Base-by-base conservation (phyloP, 2,888 invertebrate genomes). In the Drosophila algonquin region DNA sequence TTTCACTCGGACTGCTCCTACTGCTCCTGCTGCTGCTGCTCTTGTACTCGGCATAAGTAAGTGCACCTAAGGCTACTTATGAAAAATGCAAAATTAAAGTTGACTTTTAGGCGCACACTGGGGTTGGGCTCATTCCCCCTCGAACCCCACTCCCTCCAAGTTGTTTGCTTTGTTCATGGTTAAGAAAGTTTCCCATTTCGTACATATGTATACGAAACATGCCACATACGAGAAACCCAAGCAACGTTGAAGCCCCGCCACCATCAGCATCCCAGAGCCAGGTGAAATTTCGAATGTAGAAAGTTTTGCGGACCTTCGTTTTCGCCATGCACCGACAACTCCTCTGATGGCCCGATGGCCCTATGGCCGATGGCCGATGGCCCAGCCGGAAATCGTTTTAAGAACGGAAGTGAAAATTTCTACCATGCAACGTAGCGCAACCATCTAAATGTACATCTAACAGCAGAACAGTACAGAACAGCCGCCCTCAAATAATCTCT, bases 1-100 rank as follows among this genome's bases (percentile, higher is more conserved):
- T 85, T 84, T 78, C 75, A 81, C 65, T 65, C 64, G 60, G 61
- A 54, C 69, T 74, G 54, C 59, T 50, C 52, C 70, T 73, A 53
- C 67, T 64, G 62, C 52, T 72, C 10, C 32, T 32, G 10, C 45
- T 56, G 55, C 65, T 62, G 55, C 71, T 74, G 76, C 77, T 84
- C 75, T 82, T 87, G 79, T 84, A 81, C 82, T 40, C 72, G 80
- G 84, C 87, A 80, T 90, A 90, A 90, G 90, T 90, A 90, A 90
- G 90, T 86, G 89, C 87, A 88, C 90, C 90, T 87, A 83, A 88
- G 90, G 90, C 90, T 90, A 90, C 90, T 90, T 90, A 85, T 90
- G 89, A 80, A 81, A 89, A 89, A 90, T 89, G 84, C 74, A 58
- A 90, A 90, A 90, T 90, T 89, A 85, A 89, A 90, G 90, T 89